phyloP scores from a whole-genome alignment of 1,140 invertebrate genomes.

The Aleiodes sp. region DNA sequence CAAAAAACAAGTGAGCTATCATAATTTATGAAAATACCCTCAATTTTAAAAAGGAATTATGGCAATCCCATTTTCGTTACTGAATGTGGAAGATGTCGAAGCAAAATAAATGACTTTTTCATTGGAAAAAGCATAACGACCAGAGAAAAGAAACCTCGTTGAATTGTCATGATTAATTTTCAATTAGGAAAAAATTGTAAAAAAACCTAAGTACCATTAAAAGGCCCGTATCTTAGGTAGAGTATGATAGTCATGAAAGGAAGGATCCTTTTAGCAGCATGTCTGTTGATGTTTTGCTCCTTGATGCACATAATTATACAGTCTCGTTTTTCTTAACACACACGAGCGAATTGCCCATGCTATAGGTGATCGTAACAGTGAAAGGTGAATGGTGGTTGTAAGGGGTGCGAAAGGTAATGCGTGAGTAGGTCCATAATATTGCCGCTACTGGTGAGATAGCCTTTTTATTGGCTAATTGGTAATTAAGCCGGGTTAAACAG shows the following conservation, averaged over 20 bases:
- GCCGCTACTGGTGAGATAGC: conserved; percentile 40
- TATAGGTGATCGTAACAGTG: neutral
- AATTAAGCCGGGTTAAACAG: conserved; percentile 61
- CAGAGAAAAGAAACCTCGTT: too few species aligned
- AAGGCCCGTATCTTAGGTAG: neutral
- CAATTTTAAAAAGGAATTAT: too few species aligned
- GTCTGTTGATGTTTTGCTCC: conserved; percentile 50
- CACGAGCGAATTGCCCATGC: conserved; percentile 40
- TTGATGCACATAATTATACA: conserved; percentile 57
- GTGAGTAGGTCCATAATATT: conserved; percentile 45
- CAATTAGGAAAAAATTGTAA: too few species aligned
- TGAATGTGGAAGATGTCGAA: too few species aligned
- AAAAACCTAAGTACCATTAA: neutral
- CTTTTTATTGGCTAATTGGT: conserved; percentile 63
- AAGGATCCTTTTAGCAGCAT: conserved; percentile 38
- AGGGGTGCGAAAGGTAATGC: conserved; percentile 16
- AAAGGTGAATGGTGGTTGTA: neutral
- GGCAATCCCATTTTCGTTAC: too few species aligned
- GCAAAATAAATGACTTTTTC: too few species aligned
- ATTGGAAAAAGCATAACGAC: too few species aligned
- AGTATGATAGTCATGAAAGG: neutral
- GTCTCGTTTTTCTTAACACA: conserved; percentile 50
- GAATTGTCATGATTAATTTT: too few species aligned
- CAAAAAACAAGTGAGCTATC: neutral
- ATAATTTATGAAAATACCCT: too few species aligned